Evolutionary conservation across 2,113 vertebrate species (phyloP), one percentile per base, ranked within the genome.

Genomic region (Ptilorrhoa leucosticta): DNA sequence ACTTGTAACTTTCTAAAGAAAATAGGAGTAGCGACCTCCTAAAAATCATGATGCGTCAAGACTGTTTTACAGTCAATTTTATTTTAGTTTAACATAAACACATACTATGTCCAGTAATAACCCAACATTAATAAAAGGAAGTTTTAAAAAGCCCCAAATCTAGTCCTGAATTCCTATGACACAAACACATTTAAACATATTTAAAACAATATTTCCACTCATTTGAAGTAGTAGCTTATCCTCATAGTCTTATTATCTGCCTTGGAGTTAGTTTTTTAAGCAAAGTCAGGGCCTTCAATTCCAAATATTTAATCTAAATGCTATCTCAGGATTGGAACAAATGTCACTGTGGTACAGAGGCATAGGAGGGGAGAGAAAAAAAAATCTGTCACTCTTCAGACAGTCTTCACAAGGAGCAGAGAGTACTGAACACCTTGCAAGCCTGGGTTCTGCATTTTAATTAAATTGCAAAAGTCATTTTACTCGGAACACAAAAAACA

Each of bases 401-500:
- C 11, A 47, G 75, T 82, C 14, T 1, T 92, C 89, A 82, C 44
- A 87, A 92, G n/a, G 42, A 91, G 23, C 40, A 84, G 65, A 80
- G 50, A 20, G 28, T 1, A 1, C 15, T 64, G 79, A 94, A 81
- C 86, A 94, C 94, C 93, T 95, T 71, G 0, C 54, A 68, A 89
- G 72, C 20, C 35, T 2, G 7, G 40, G 33, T 82, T 87, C 78
- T 87, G 42, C 31, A 50, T 80, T 89, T 84, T 87, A 87, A 81
- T 81, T 73, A 51, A 81, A 90, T 91, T 92, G 94, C 48, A 78
- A 13, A 39, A 75, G 44, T 84, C 37, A 81, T 90, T 97, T 89
- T 68, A 78, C 35, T 81, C 80, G 90, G 86, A 94, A 89, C 60
- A 89, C 79, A 89, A 89, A 92, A 92, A 93, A 50, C 86, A 94